Base-by-base conservation (phyloP, 2,113 vertebrate genomes). In the Monopterus albus region DNA sequence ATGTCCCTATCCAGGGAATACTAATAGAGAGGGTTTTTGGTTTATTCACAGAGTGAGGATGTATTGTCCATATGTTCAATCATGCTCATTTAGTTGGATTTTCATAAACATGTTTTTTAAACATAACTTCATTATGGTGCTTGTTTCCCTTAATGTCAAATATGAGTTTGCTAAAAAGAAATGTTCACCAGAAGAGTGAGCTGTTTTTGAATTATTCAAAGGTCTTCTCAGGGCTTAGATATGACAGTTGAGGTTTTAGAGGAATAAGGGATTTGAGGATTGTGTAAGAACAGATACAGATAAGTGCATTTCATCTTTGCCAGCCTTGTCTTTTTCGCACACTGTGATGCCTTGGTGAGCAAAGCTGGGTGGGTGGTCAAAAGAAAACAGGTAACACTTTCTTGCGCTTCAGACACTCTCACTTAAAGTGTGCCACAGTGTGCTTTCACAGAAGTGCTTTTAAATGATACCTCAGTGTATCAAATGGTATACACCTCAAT, bases 281-380 rank as follows among this genome's bases (percentile, higher is more conserved):
- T 57, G 28, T 66, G 50, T 43, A 45, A 59, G 57, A 67, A 52
- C 21, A 29, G 42, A 63, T 64, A 26, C 39, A 66, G 53, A 65
- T 78, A 63, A 35, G 21, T 36, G 59, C 47, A 45, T 67, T 82
- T 59, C 53, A 79, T 66, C 49, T 77, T 75, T 73, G 26, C 72
- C 67, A 28, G 1, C 13, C n/a, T 26, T 65, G 49, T 61, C 57
- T 18, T 18, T 68, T 45, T 59, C n/a, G 29, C 49, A 39, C 2
- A 7, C 36, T 47, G 59, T 8, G 52, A 69, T 12, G 57, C 29
- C 61, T 46, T 7, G 1, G 25, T 7, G 39, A 67, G 35, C 53
- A 59, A 15, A 75, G 66, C 46, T 21, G 36, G 26, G 49, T 60
- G 57, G 66, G 52, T 49, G 58, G 75, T 71, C 53, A 47, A 43